A percentile compares a stretch with the other conserved stretches of the same genome.
Conservation (phyloP, 2,888 invertebrate species). For the Stenolophus ochropezus region DNA sequence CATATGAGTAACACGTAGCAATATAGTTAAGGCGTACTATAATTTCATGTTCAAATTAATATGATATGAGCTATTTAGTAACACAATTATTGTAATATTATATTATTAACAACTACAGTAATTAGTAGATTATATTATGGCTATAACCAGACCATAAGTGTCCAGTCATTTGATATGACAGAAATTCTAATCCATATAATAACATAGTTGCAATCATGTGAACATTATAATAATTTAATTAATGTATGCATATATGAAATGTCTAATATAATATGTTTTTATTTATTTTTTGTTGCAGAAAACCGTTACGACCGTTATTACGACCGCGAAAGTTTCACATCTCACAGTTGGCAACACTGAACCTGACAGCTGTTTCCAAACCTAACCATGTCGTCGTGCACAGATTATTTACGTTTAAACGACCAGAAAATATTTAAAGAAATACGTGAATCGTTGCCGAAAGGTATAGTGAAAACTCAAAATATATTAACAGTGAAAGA, state of each 20-base stretch:
- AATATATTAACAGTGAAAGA: conserved; percentile 80
- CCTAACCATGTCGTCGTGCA: conserved; percentile 75
- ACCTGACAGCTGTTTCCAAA: not conserved
- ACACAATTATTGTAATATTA: not conserved
- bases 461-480: conserved; percentile 76
- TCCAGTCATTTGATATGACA: not conserved
- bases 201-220: not conserved
- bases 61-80: no score
- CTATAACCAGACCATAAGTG: not conserved
- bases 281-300: no score
- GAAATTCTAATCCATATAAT: not conserved
- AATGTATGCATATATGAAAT: no score
- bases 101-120: not conserved
- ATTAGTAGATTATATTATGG: not conserved
- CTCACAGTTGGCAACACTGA: conserved; percentile 49
- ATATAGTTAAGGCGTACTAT: no score
- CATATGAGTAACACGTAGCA: no score
- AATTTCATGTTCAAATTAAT: no score
- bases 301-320: no score
- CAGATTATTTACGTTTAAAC: conserved; percentile 77
- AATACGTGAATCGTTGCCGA: conserved; percentile 75
- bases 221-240: not conserved
- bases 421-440: conserved; percentile 79
- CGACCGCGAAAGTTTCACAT: not conserved
- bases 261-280: no score